Evolutionary conservation across 2,797 vertebrate species (phyloP), one percentile per base, ranked within the genome.

Genomic region (Tragelaphus oryx): DNA sequence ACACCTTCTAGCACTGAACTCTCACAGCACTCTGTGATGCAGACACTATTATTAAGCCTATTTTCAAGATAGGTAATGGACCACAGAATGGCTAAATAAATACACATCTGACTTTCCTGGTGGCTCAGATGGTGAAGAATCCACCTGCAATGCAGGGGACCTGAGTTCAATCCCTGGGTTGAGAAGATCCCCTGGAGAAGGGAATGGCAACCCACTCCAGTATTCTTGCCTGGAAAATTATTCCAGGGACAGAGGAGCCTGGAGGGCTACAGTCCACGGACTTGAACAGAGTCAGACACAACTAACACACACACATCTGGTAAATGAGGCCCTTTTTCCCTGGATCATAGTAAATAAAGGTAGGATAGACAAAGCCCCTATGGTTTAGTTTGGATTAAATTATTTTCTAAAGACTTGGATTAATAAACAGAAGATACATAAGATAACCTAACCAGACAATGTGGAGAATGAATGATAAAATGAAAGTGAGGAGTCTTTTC

Each of bases 351-450:
- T 87, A 52, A 94, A 95, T 79, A 62, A 97, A 95, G 46, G 48
- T 62, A 92, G 52, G 82, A 46, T 26, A 24, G 80, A 91, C 44
- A 59, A 46, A 41, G 20, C n/a, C 62, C 41, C 20, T 78, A 30
- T 44, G 80, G 68, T 82, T 93, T 92, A 68, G 79, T 94, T 93
- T 89, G 85, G 83, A 93, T 96, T 93, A 62, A 94, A 91, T 89
- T 44, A 26, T 84, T 95, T 95, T 91, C 87, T 81, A 92, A 92
- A 81, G 10, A 37, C 65, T 57, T 28, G 52, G 20, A 14, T 55
- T 80, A 16, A 14, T 82, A 93, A 92, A 75, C 16, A 87, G 60
- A 14, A 76, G 82, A 75, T 50, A 44, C 0, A 26, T 44, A 71
- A 91, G 78, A 44, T 79, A 93, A 90, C 50, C 30, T 79, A 65